Conservation (phyloP, 2,888 invertebrate genomes). For the Acanthosoma haemorrhoidale region DNA sequence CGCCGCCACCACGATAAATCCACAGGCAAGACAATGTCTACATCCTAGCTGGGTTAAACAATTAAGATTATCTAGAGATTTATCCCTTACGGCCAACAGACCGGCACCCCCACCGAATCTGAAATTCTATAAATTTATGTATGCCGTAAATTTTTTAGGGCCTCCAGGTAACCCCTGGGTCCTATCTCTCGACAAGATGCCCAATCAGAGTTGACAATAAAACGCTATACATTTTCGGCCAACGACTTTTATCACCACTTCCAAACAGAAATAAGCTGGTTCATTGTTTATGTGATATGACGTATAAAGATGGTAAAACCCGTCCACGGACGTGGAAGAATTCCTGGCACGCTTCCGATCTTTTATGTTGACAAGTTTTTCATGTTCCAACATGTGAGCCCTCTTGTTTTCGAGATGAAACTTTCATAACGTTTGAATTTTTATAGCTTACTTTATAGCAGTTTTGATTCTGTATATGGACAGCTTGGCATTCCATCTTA, state of each 20-base stretch:
- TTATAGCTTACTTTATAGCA: background rate
- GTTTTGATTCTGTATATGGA: no score
- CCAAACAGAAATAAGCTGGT: background rate
- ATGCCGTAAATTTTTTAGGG: background rate
- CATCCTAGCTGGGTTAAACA: conserved; percentile 10
- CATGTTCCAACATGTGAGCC: background rate
- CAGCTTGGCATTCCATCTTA: no score
- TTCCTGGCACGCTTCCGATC: conserved; percentile 6
- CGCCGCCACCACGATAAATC: background rate
- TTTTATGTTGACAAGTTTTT: conserved; percentile 8
- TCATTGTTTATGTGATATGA: conserved; percentile 3
- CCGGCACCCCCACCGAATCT: conserved; percentile 12
- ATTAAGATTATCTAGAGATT: conserved; percentile 24
- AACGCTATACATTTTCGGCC: conserved; percentile 5
- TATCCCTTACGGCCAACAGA: no score
- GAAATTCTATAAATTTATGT: conserved; percentile 12
- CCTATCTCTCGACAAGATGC: no score
- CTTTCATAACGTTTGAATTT: background rate
- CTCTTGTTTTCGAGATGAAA: background rate
- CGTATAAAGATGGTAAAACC: conserved; percentile 7
- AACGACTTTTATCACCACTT: conserved; percentile 4
- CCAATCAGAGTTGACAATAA: conserved; percentile 14
- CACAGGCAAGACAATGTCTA: background rate
- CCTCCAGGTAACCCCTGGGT: background rate
- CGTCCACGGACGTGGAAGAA: background rate